Percentiles rank a stretch among this genome's conserved stretches.
Evolutionary conservation across 2,888 invertebrate genomes (phyloP).

Genomic region (Lithophane socia): DNA sequence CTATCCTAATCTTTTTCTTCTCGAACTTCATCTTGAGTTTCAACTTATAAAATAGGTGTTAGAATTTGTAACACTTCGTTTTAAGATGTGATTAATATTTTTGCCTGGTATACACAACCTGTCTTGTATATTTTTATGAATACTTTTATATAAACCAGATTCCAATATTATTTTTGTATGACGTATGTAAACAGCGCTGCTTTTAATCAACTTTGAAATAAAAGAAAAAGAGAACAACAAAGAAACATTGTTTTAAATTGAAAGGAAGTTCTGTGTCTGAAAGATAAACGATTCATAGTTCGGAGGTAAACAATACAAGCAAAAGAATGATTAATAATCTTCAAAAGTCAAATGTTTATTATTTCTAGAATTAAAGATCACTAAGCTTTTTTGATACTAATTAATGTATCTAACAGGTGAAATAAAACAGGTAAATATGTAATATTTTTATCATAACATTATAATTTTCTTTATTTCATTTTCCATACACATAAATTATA

Average conservation of each 20-base stretch:
- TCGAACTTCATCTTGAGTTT: background rate
- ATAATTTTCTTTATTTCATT: too few relatives aligned
- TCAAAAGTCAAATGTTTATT: constrained; percentile 11
- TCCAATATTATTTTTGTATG: constrained; percentile 19
- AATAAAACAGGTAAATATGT: too few relatives aligned
- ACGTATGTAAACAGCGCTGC: constrained; percentile 22
- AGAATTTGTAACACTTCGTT: background rate
- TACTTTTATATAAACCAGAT: constrained; percentile 22
- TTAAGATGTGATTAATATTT: background rate
- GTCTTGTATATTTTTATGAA: constrained; percentile 17
- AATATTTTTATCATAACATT: too few relatives aligned
- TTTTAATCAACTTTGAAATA: constrained; percentile 47
- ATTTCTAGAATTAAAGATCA: too few relatives aligned
- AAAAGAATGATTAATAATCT: background rate
- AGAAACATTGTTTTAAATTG: constrained; percentile 36
- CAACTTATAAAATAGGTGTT: background rate
- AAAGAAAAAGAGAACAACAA: constrained; percentile 43
- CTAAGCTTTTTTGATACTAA: too few relatives aligned
- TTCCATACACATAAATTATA: too few relatives aligned
- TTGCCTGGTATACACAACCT: background rate
- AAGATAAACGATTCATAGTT: constrained; percentile 38
- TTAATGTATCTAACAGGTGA: background rate
- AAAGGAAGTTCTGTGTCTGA: constrained; percentile 21
- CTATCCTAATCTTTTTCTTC: background rate
- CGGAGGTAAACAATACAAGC: constrained; percentile 24